A percentile compares a stretch with the other conserved stretches of the same genome.
Evolutionary conservation across 2,113 vertebrate genomes (phyloP).

Genomic region (Colaptes auratus): DNA sequence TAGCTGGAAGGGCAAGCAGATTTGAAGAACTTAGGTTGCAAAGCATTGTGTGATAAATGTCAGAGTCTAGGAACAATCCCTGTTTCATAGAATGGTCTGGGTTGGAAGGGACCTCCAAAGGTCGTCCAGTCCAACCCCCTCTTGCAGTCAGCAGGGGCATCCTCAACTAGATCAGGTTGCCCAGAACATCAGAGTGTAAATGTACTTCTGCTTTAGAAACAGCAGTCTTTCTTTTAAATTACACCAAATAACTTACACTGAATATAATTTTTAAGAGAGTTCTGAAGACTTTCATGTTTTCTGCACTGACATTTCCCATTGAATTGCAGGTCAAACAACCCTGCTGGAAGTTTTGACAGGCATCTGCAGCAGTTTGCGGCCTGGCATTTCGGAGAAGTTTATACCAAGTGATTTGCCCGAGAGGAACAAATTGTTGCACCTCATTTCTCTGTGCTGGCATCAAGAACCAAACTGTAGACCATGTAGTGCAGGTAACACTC

Average conservation of each 20-base stretch:
- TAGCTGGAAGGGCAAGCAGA: not conserved
- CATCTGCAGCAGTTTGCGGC: conserved; percentile 28
- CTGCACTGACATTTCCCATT: not conserved
- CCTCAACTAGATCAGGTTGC: no score
- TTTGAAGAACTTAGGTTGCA: not conserved
- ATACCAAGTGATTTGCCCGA: conserved; percentile 30
- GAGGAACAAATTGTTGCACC: conserved; percentile 9
- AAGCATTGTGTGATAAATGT: not conserved
- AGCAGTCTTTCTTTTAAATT: not conserved
- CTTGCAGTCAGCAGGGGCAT: no score
- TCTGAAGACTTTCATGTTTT: not conserved
- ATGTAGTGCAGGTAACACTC: not conserved
- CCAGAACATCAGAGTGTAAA: not conserved
- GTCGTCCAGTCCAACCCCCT: no score
- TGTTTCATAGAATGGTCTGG: not conserved
- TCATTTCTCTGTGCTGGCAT: conserved; percentile 66
- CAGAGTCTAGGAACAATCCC: not conserved
- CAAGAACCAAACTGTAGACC: conserved; percentile 55
- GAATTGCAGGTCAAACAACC: conserved; percentile 18
- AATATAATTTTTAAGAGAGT: not conserved
- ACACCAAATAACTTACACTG: not conserved
- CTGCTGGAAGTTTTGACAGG: conserved; percentile 20
- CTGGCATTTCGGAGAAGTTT: conserved; percentile 27
- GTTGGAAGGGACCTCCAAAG: no score
- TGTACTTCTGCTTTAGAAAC: not conserved